A percentile compares a stretch with the other conserved stretches of the same genome.
These are phyloP conservation scores for Megamerina dolium DNA, from an alignment of 2,888 invertebrate species.

Conservation along the genomic window DNA sequence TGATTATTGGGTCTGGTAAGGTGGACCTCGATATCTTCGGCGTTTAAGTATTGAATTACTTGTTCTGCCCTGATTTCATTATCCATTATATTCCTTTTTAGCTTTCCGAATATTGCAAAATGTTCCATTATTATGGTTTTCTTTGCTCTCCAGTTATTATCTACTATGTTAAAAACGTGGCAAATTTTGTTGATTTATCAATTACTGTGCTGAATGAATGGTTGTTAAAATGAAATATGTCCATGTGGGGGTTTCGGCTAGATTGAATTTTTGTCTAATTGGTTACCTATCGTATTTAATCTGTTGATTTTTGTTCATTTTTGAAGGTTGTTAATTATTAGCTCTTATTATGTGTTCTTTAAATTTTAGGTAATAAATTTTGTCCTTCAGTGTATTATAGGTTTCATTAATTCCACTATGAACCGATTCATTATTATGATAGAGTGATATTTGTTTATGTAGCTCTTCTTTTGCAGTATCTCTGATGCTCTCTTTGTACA, in stretches of 20 bases:
- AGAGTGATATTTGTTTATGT: background rate
- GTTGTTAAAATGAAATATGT: conserved; percentile 3
- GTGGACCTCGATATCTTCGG: background rate
- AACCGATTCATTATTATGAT: background rate
- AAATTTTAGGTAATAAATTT: too few relatives aligned
- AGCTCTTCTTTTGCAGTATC: background rate
- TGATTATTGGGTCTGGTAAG: background rate
- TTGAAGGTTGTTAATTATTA: background rate
- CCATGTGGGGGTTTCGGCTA: background rate
- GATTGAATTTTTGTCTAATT: background rate
- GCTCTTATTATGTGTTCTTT: background rate
- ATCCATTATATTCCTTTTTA: conserved; percentile 1
- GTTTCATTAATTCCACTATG: background rate
- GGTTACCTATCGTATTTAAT: conserved; percentile 3
- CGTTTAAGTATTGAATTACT: background rate
- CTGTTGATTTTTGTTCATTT: conserved; percentile 4
- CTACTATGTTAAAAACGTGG: background rate
- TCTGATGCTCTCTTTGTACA: too few relatives aligned
- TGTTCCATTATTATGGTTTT: conserved; percentile 6
- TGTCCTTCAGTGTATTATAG: background rate
- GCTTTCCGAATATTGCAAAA: conserved; percentile 4
- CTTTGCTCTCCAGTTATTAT: conserved; percentile 3
- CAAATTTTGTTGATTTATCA: conserved; percentile 4
- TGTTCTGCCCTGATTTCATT: conserved; percentile 4
- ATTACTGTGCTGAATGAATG: background rate